phyloP scores from a whole-genome alignment of 2,888 invertebrate genomes.

The Lobophora halterata region DNA sequence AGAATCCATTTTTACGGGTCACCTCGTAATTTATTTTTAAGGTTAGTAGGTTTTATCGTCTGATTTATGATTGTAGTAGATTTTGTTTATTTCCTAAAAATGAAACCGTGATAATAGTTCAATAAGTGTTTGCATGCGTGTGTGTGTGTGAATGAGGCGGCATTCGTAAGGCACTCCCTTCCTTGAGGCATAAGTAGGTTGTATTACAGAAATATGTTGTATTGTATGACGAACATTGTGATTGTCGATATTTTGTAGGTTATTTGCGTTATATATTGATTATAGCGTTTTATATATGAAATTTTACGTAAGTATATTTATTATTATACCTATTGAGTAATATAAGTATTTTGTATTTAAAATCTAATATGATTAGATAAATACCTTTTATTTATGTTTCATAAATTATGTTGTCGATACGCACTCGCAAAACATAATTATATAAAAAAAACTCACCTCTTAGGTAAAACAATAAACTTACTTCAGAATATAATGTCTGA shows the following conservation, averaged over 20 bases:
- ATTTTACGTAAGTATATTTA: slow-evolving; percentile 35
- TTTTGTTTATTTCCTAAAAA: slow-evolving; percentile 63
- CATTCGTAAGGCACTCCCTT: slow-evolving; percentile 75
- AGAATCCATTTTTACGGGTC: slow-evolving; percentile 70
- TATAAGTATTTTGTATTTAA: slow-evolving; percentile 31
- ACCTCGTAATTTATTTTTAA: slow-evolving; percentile 75
- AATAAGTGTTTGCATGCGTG: slow-evolving; percentile 64
- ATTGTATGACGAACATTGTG: slow-evolving; percentile 57
- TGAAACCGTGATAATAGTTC: slow-evolving; percentile 80
- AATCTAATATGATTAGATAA: slow-evolving; percentile 31
- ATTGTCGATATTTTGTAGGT: slow-evolving; percentile 61
- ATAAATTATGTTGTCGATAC: slow-evolving; percentile 42
- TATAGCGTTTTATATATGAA: slow-evolving; percentile 55
- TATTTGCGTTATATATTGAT: slow-evolving; percentile 55
- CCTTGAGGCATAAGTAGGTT: slow-evolving; percentile 64
- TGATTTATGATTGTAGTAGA: slow-evolving; percentile 66
- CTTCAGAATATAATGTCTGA: too few species aligned
- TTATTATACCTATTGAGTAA: slow-evolving; percentile 31
- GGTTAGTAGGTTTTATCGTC: slow-evolving; percentile 72
- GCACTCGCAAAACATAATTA: slow-evolving; percentile 17
- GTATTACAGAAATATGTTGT: slow-evolving; percentile 47
- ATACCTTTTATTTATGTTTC: slow-evolving; percentile 20
- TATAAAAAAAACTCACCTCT: too few species aligned
- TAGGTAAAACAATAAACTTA: too few species aligned
- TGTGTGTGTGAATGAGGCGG: slow-evolving; percentile 63